Evolutionary conservation across 2,113 vertebrate genomes (phyloP).

Genomic region (Microtus oregoni): DNA sequence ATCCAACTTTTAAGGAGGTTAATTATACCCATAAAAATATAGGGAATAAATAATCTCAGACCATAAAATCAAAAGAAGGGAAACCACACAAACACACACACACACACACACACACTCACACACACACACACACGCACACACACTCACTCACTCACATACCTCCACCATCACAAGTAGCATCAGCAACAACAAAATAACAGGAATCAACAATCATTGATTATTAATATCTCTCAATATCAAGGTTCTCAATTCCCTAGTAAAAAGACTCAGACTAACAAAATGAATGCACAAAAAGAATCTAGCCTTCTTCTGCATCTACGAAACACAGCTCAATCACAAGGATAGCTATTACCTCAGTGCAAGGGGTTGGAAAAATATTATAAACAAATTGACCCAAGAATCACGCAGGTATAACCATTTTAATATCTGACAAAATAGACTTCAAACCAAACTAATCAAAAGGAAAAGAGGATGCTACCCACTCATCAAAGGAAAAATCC

Average conservation of each 20-base stretch:
- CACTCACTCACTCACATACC: background rate
- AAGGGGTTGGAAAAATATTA: background rate
- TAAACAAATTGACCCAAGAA: background rate
- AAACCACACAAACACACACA: background rate
- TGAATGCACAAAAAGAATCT: background rate
- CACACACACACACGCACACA: background rate
- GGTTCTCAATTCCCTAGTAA: background rate
- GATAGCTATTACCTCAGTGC: background rate
- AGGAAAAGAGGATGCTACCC: background rate
- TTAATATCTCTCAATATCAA: background rate
- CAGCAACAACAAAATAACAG: background rate
- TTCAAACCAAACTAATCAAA: background rate
- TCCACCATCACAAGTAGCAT: background rate
- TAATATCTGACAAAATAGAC: background rate
- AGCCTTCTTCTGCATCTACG: background rate
- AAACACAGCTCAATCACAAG: background rate
- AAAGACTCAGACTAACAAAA: background rate
- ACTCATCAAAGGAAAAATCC: background rate
- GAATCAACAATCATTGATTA: background rate
- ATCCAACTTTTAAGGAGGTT: background rate
- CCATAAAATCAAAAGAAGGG: background rate
- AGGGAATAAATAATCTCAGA: background rate
- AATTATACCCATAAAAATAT: background rate
- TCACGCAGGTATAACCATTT: background rate
- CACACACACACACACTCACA: background rate